A percentile compares a stretch with the other conserved stretches of the same genome.
Evolutionary conservation across 1,140 invertebrate species (phyloP).

Genomic region (Pogonus chalceus): DNA sequence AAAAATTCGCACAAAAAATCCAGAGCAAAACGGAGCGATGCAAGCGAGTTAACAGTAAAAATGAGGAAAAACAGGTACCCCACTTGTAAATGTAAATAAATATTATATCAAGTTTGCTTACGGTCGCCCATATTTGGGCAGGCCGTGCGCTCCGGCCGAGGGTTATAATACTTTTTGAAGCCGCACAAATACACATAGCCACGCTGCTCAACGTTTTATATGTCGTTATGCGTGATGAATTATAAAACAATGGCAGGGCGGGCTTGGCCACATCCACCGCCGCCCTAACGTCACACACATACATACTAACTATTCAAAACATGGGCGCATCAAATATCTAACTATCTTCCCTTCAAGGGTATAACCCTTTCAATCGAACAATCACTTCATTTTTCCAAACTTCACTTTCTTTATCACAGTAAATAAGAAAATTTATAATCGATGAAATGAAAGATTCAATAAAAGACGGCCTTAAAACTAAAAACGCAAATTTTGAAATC

Average conservation of each 20-base stretch:
- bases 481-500: no score
- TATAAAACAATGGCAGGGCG: constrained; percentile 14
- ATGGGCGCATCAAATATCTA: no score
- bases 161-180: constrained; percentile 3
- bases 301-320: no score
- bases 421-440: no score
- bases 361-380: no score
- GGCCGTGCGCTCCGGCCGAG: background rate
- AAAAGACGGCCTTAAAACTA: no score
- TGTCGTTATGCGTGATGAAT: constrained; percentile 19
- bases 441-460: no score
- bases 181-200: background rate
- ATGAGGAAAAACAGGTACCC: constrained; percentile 7
- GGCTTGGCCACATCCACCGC: background rate
- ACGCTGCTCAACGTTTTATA: background rate
- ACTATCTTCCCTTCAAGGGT: no score
- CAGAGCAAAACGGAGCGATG: constrained; percentile 2
- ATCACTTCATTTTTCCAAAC: no score
- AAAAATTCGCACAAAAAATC: constrained; percentile 6
- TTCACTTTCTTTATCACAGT: no score
- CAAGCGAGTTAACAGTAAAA: constrained; percentile 4
- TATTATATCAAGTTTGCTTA: constrained; percentile 6
- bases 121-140: constrained; percentile 1
- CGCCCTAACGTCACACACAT: constrained; percentile 11
- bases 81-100: constrained; percentile 7